phyloP scores from a whole-genome alignment of 2,113 vertebrate genomes.

The Rhineura floridana region DNA sequence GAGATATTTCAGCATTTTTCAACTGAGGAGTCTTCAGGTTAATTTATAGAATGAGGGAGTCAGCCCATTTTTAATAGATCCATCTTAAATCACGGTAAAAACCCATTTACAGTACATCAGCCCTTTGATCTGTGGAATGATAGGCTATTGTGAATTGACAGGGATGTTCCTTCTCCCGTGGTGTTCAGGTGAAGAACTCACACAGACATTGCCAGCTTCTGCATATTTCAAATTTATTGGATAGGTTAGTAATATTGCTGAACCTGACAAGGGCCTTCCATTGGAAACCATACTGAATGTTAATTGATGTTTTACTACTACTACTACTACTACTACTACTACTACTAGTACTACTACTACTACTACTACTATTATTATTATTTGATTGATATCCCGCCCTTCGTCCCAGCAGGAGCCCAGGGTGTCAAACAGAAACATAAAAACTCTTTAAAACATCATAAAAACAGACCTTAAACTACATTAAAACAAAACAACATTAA shows the following conservation, averaged over 20 bases:
- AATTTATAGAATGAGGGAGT: constrained; percentile 45
- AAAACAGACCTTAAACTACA: no score
- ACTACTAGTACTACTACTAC: no score
- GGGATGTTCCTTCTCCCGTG: background rate
- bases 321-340: no score
- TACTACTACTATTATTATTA: no score
- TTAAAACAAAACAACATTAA: no score
- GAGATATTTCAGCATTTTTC: constrained; percentile 39
- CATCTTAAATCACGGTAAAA: constrained; percentile 26
- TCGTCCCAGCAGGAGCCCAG: no score
- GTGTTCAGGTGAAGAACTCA: background rate
- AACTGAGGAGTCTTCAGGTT: constrained; percentile 36
- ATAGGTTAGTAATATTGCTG: background rate
- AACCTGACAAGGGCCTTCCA: background rate
- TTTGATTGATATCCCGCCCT: no score
- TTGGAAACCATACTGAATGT: background rate
- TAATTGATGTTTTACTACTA: no score
- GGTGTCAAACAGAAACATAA: no score
- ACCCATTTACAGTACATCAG: constrained; percentile 23
- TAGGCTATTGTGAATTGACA: background rate
- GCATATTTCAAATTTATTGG: background rate
- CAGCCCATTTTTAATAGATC: constrained; percentile 23
- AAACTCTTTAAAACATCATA: no score
- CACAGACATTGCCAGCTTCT: background rate
- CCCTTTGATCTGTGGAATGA: constrained; percentile 19